Percentiles rank a stretch among this genome's conserved stretches.
Conservation (phyloP, 2,888 invertebrate species). For the Apodemia hepburni region DNA sequence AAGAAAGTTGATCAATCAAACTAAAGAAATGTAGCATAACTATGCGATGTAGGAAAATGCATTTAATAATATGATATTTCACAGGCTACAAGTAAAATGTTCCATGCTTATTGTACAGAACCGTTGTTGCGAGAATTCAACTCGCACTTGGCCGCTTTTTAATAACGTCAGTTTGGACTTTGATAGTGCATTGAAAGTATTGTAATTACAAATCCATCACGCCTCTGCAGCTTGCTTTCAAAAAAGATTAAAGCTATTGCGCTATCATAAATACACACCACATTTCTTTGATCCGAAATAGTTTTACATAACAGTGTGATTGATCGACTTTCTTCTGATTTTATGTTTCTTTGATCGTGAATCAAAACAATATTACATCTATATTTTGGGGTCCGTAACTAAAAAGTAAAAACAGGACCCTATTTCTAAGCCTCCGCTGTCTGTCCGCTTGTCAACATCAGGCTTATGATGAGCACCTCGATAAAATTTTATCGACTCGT, state of each 20-base stretch:
- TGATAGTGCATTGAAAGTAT: not conserved
- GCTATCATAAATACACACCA: conserved; percentile 9
- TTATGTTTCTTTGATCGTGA: not conserved
- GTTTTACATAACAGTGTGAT: not conserved
- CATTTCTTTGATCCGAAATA: conserved; percentile 9
- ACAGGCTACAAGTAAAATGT: too few species aligned
- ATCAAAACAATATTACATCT: not conserved
- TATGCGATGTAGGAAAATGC: too few species aligned
- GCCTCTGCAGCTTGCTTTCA: not conserved
- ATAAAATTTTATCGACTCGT: too few species aligned
- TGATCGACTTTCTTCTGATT: not conserved
- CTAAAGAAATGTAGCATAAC: too few species aligned
- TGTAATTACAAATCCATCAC: conserved; percentile 4
- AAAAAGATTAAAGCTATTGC: conserved; percentile 9
- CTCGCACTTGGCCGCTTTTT: not conserved
- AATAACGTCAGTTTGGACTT: not conserved
- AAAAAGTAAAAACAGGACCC: too few species aligned
- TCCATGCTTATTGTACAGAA: too few species aligned
- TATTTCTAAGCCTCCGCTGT: too few species aligned
- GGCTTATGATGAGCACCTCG: too few species aligned
- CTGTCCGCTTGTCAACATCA: too few species aligned
- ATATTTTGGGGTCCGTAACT: too few species aligned
- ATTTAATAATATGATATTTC: too few species aligned
- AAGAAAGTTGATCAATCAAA: too few species aligned
- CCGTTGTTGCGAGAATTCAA: not conserved